Conservation (phyloP, 2,113 vertebrate species). For the Chlamydotis undulata region DNA sequence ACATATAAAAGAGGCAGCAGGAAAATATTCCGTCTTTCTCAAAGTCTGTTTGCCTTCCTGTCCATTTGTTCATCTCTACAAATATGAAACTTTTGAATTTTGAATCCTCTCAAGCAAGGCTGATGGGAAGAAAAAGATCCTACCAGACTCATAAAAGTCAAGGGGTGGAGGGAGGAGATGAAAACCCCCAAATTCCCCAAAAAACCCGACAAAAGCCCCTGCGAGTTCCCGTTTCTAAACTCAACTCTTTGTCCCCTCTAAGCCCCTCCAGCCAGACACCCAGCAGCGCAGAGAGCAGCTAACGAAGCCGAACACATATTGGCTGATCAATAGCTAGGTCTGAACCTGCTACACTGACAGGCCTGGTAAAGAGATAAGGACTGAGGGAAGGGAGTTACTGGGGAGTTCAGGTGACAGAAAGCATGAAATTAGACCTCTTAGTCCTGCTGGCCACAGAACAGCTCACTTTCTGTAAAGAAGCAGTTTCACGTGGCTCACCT, state of each 20-base stretch:
- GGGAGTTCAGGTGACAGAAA: not conserved
- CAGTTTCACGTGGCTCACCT: not conserved
- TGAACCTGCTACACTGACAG: not conserved
- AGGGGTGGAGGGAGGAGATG: fast-evolving
- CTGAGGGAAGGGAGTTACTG: not conserved
- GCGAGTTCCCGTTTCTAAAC: not conserved
- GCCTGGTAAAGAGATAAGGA: not conserved
- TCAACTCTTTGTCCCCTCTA: not conserved
- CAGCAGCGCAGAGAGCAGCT: fast-evolving
- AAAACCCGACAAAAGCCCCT: not conserved
- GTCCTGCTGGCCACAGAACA: not conserved
- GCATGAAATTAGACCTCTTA: not conserved
- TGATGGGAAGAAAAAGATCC: not conserved
- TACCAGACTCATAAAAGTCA: not conserved
- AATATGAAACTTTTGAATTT: not conserved
- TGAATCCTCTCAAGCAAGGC: not conserved
- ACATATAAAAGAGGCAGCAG: not conserved
- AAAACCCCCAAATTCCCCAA: not conserved
- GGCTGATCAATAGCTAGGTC: not conserved
- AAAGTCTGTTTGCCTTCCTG: not conserved
- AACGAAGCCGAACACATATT: fast-evolving
- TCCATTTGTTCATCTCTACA: not conserved
- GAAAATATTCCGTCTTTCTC: not conserved
- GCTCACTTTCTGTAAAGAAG: not conserved
- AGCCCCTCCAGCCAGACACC: fast-evolving